Evolutionary conservation across 1,140 invertebrate species (phyloP).

Genomic region (Rhynchophorus ferrugineus): DNA sequence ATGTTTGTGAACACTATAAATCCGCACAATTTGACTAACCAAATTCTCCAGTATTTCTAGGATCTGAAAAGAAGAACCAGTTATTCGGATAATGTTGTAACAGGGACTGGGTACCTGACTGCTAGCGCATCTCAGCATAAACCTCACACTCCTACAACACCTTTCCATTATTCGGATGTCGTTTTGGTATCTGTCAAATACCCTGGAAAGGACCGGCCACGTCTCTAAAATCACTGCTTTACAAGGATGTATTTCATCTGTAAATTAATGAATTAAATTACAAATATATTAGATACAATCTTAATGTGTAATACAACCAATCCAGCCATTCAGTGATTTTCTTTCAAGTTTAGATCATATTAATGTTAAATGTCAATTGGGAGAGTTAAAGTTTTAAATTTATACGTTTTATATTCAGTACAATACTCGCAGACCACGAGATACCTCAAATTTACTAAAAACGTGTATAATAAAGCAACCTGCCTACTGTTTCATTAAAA

Average conservation of each 20-base stretch:
- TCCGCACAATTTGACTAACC: constrained; percentile 75
- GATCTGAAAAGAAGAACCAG: constrained; percentile 5
- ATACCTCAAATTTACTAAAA: too few relatives aligned
- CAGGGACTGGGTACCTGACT: constrained; percentile 62
- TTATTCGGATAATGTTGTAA: not conserved
- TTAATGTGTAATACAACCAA: too few relatives aligned
- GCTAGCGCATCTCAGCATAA: constrained; percentile 79
- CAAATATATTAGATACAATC: too few relatives aligned
- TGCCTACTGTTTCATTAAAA: too few relatives aligned
- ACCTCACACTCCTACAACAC: constrained; percentile 82
- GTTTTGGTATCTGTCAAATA: constrained; percentile 66
- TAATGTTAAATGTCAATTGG: too few relatives aligned
- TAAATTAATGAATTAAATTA: constrained; percentile 26
- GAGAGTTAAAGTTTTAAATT: too few relatives aligned
- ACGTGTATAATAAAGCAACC: too few relatives aligned
- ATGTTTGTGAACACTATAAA: constrained; percentile 80
- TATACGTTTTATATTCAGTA: too few relatives aligned
- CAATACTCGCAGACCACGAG: too few relatives aligned
- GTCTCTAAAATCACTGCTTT: constrained; percentile 71
- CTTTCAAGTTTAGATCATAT: too few relatives aligned
- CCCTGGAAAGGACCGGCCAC: constrained; percentile 80
- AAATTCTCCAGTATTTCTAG: constrained; percentile 64
- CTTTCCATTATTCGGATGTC: constrained; percentile 86
- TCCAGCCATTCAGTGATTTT: too few relatives aligned
- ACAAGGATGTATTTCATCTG: constrained; percentile 69